These are phyloP conservation scores for Apis laboriosa DNA, from an alignment of 1,140 invertebrate genomes.

Conservation along the genomic window DNA sequence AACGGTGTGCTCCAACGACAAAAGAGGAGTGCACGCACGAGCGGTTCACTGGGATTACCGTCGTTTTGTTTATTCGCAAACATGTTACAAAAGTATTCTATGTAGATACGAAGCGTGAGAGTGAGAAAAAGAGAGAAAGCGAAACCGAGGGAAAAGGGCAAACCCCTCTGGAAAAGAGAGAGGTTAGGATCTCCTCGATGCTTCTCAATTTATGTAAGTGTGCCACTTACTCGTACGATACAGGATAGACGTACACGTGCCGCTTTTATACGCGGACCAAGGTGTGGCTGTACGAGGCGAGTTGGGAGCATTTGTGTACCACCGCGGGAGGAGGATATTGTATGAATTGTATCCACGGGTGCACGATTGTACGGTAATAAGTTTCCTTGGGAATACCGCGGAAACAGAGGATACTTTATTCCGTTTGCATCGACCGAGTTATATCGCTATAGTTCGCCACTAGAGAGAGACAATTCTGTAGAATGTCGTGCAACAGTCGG, in stretches of 20 bases:
- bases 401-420: constrained; percentile 63
- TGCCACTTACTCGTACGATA: constrained; percentile 33
- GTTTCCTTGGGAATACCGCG: constrained; percentile 69
- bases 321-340: constrained; percentile 15
- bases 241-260: constrained; percentile 9
- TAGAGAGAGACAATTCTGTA: constrained; percentile 39
- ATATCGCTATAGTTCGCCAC: constrained; percentile 3
- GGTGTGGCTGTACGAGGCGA: not conserved
- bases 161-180: not conserved
- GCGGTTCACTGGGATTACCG: constrained; percentile 63
- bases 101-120: not conserved
- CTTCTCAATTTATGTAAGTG: constrained; percentile 57
- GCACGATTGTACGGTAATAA: constrained; percentile 68
- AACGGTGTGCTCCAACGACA: constrained; percentile 51
- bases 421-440: constrained; percentile 60
- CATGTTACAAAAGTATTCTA: constrained; percentile 53
- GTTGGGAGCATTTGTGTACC: not conserved
- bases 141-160: not conserved
- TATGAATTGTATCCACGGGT: constrained; percentile 52
- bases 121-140: not conserved
- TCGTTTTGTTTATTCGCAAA: constrained; percentile 72
- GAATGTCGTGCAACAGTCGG: constrained; percentile 26
- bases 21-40: constrained; percentile 58
- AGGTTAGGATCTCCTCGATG: not conserved
- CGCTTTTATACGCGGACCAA: constrained; percentile 16